Percentiles rank a stretch among this genome's conserved stretches.
These are phyloP conservation scores for Megaceryle torquata DNA, from an alignment of 2,113 vertebrate species.

Conservation along the genomic window DNA sequence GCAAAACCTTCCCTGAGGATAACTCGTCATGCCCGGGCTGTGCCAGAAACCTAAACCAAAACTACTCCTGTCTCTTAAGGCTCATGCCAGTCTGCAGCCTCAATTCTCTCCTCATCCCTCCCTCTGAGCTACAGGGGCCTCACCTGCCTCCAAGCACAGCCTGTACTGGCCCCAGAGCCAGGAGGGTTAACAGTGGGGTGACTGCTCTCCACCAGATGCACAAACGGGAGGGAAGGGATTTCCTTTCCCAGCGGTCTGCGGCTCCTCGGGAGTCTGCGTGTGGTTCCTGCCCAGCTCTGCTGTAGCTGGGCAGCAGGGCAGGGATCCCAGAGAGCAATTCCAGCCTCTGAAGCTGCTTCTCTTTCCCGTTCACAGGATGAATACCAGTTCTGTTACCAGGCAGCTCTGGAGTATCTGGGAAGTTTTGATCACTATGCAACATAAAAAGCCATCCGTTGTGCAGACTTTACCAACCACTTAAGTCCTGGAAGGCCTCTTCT, in stretches of 20 bases:
- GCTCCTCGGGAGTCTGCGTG: neutral
- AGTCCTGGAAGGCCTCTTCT: slow-evolving; percentile 77
- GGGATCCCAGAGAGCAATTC: neutral
- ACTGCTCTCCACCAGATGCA: rapidly evolving
- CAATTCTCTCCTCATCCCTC: rapidly evolving
- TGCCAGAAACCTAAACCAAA: rapidly evolving
- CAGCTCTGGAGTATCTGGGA: slow-evolving; percentile 96
- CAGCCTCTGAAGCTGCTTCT: neutral
- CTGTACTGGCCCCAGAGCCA: neutral
- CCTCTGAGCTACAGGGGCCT: neutral
- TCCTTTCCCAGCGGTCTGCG: rapidly evolving
- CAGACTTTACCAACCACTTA: slow-evolving; percentile 76
- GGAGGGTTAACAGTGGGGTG: rapidly evolving
- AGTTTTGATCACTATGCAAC: slow-evolving; percentile 99
- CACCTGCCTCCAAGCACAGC: neutral
- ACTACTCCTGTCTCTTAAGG: neutral
- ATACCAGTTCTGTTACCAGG: slow-evolving; percentile 99
- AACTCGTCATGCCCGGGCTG: neutral
- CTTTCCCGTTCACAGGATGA: slow-evolving; percentile 81
- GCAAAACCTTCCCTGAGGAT: neutral
- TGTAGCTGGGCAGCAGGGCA: neutral
- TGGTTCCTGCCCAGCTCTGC: neutral
- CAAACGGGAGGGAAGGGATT: neutral
- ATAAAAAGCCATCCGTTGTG: slow-evolving; percentile 91
- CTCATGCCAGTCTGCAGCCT: neutral